Conservation (phyloP, 1,140 invertebrate genomes). For the Dendrolimus kikuchii region DNA sequence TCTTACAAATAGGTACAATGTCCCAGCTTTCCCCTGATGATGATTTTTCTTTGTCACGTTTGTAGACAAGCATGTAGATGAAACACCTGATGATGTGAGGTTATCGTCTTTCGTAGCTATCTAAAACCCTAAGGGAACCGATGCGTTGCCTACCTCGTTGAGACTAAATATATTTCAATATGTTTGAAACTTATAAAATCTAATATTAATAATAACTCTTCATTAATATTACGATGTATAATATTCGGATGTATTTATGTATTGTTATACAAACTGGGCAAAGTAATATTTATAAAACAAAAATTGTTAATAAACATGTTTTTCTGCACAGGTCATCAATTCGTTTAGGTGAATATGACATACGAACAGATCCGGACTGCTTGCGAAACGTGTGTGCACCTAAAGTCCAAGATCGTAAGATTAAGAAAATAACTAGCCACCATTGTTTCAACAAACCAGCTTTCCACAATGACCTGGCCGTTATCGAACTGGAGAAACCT, state of each 20-base stretch:
- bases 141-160: no score
- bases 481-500: conserved; percentile 73
- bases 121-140: no score
- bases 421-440: conserved; percentile 68
- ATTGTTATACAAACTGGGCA: background rate
- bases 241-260: background rate
- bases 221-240: background rate
- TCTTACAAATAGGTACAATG: no score
- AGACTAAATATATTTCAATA: no score
- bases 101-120: no score
- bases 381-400: conserved; percentile 71
- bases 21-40: no score
- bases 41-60: no score
- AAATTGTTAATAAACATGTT: conserved; percentile 8
- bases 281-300: background rate
- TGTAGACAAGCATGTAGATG: no score
- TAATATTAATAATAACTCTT: no score
- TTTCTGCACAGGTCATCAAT: conserved; percentile 62
- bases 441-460: conserved; percentile 72
- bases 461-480: conserved; percentile 79
- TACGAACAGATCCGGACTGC: conserved; percentile 72
- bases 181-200: no score
- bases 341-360: conserved; percentile 75
- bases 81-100: no score
- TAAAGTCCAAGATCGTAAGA: conserved; percentile 70